Percentiles rank a stretch among this genome's conserved stretches.
Evolutionary conservation across 1,140 invertebrate species (phyloP).

Genomic region (Tetraneura akinire): DNA sequence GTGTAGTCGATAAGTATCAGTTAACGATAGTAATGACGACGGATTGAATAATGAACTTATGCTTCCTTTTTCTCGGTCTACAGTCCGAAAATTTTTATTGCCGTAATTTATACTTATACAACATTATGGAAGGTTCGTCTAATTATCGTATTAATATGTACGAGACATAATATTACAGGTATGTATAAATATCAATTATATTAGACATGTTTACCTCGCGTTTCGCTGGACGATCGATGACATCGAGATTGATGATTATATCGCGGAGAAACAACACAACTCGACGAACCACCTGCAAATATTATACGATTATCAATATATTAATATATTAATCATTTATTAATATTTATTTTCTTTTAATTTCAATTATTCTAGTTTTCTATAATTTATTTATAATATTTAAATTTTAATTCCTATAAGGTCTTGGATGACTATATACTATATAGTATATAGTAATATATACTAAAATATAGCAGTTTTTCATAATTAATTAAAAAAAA

Average conservation of each 20-base stretch:
- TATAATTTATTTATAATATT: no score
- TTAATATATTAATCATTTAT: neutral
- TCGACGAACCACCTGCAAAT: slow-evolving; percentile 28
- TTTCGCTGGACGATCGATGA: slow-evolving; percentile 28
- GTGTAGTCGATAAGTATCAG: neutral
- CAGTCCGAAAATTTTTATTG: neutral
- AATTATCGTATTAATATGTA: neutral
- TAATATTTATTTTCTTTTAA: no score
- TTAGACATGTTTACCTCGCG: slow-evolving; percentile 39
- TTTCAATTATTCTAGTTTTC: no score
- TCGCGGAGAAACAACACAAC: slow-evolving; percentile 40
- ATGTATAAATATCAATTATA: no score
- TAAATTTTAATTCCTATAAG: no score
- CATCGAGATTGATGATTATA: slow-evolving; percentile 44
- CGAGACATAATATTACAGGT: neutral
- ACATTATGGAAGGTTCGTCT: neutral
- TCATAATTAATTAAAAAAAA: neutral
- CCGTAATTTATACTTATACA: slow-evolving; percentile 12
- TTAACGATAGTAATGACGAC: neutral
- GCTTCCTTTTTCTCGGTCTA: slow-evolving; percentile 31
- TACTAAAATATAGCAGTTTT: neutral
- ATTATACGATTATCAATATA: no score
- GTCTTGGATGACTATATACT: no score
- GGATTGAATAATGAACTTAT: slow-evolving; percentile 11
- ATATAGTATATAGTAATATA: no score